phyloP scores from a whole-genome alignment of 1,140 invertebrate genomes.

The Stegodyphus mimosarum region DNA sequence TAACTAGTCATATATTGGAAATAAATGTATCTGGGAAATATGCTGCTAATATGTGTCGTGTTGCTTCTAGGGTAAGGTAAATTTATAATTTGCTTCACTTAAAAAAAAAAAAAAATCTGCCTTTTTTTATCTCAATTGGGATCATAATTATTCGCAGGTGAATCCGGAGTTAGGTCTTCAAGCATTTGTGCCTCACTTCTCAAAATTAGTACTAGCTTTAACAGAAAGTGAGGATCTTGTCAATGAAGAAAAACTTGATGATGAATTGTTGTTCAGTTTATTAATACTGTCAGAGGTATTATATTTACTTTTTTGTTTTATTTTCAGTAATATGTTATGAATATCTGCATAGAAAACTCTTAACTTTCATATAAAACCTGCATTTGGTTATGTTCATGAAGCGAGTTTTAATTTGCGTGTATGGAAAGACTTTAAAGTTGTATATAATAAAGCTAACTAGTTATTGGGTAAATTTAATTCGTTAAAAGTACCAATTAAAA shows the following conservation, averaged over 20 bases:
- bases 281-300: slow-evolving; percentile 80
- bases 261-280: slow-evolving; percentile 82
- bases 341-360: too few relatives aligned
- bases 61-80: slow-evolving; percentile 77
- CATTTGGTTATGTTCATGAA: too few relatives aligned
- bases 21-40: slow-evolving; percentile 83
- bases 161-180: slow-evolving; percentile 77
- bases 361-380: too few relatives aligned
- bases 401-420: too few relatives aligned
- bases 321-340: too few relatives aligned
- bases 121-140: slow-evolving; percentile 44
- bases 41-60: slow-evolving; percentile 77
- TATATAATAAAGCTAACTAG: too few relatives aligned
- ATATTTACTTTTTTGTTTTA: slow-evolving; percentile 63
- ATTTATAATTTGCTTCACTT: not conserved
- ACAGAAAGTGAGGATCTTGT: slow-evolving; percentile 74
- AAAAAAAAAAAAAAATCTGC: slow-evolving; percentile 23
- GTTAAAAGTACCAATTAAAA: too few relatives aligned
- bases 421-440: too few relatives aligned
- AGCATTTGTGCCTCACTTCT: slow-evolving; percentile 79
- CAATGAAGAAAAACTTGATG: slow-evolving; percentile 81
- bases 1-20: slow-evolving; percentile 81
- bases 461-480: too few relatives aligned
- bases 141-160: slow-evolving; percentile 66
- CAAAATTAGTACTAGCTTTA: slow-evolving; percentile 73